Evolutionary conservation across 2,113 vertebrate species (phyloP).

Genomic region (Pelodiscus sinensis): DNA sequence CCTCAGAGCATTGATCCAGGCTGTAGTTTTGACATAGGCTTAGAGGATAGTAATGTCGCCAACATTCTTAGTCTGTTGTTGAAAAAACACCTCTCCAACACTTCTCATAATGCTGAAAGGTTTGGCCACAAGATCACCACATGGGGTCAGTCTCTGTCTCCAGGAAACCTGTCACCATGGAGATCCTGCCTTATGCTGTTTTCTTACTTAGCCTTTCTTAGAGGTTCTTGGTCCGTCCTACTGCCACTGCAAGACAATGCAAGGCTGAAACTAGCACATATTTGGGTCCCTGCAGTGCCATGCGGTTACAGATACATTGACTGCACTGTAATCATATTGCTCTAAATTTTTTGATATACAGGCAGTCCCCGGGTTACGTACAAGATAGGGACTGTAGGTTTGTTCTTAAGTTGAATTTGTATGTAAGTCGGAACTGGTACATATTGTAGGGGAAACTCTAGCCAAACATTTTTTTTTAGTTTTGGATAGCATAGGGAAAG

Average conservation of each 20-base stretch:
- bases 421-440: too few relatives aligned
- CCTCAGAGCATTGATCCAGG: too few relatives aligned
- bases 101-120: neutral
- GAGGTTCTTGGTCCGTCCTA: neutral
- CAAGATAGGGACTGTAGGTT: too few relatives aligned
- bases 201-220: neutral
- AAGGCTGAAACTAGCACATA: neutral
- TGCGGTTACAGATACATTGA: accelerated
- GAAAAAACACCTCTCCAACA: neutral
- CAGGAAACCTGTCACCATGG: neutral
- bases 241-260: neutral
- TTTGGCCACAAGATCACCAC: neutral
- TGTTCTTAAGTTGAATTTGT: too few relatives aligned
- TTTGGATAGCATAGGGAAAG: too few relatives aligned
- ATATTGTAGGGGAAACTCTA: too few relatives aligned
- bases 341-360: neutral
- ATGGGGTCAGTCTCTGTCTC: neutral
- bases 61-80: neutral
- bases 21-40: too few relatives aligned
- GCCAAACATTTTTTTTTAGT: too few relatives aligned
- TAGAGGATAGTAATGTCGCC: neutral
- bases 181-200: neutral
- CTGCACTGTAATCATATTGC: neutral
- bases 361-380: too few relatives aligned
- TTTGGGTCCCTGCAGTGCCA: neutral